A percentile compares a stretch with the other conserved stretches of the same genome.
phyloP scores from a whole-genome alignment of 2,888 invertebrate genomes.

The Troglohyphantes excavatus region DNA sequence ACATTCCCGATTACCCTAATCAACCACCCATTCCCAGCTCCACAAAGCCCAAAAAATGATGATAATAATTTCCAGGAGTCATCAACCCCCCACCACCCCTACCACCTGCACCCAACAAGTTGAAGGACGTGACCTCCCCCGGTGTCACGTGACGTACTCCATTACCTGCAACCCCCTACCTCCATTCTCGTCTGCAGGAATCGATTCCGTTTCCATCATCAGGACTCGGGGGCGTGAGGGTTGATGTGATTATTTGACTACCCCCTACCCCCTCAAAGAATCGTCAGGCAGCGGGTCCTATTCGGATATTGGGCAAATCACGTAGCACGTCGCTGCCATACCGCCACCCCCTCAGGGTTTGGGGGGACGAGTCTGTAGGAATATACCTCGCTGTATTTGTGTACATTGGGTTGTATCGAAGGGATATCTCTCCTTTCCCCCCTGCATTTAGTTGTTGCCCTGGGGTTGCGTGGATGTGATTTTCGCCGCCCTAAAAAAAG shows the following conservation, averaged over 20 bases:
- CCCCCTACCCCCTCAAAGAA: neutral
- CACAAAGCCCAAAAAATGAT: neutral
- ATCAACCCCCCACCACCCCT: neutral
- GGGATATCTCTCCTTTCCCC: neutral
- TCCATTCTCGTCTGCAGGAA: neutral
- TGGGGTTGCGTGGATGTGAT: conserved; percentile 35
- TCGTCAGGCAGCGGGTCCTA: neutral
- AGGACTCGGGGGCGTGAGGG: conserved; percentile 33
- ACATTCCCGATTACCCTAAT: neutral
- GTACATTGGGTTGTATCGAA: neutral
- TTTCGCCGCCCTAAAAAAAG: conserved; percentile 11
- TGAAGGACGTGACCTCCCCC: conserved; percentile 57
- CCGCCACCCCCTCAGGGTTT: neutral
- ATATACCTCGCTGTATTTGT: conserved; percentile 18
- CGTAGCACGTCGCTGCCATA: conserved; percentile 45
- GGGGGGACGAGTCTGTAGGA: neutral
- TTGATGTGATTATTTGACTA: conserved; percentile 61
- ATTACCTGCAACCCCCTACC: conserved; percentile 50
- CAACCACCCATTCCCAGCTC: neutral
- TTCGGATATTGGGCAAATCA: conserved; percentile 47
- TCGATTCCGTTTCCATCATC: conserved; percentile 63
- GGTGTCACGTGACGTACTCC: conserved; percentile 66
- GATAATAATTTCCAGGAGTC: conserved; percentile 53
- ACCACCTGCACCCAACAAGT: conserved; percentile 34
- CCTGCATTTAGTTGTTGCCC: conserved; percentile 6